Conservation (phyloP, 2,113 vertebrate species). For the Panthera tigris region DNA sequence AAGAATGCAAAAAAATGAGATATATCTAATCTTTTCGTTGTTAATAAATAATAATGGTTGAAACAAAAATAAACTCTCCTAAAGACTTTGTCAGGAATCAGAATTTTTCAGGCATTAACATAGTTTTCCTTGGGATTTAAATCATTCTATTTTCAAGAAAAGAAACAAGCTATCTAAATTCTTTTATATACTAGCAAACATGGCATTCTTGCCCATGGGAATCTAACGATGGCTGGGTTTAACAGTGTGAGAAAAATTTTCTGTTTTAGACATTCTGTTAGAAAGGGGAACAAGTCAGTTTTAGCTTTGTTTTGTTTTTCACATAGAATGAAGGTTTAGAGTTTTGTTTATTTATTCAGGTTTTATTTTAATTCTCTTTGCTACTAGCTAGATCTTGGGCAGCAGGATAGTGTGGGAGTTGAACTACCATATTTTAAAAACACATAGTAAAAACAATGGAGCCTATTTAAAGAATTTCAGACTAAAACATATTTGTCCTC, state of each 20-base stretch:
- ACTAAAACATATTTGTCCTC: conserved; percentile 10
- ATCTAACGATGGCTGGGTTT: conserved; percentile 43
- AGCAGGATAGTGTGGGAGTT: neutral
- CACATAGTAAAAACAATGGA: neutral
- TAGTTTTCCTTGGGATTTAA: conserved; percentile 35
- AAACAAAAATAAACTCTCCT: conserved; percentile 27
- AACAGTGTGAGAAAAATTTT: conserved; percentile 70
- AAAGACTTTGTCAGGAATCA: conserved; percentile 9
- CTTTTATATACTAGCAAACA: conserved; percentile 43
- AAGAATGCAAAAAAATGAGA: conserved; percentile 31
- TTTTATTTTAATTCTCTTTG: conserved; percentile 65
- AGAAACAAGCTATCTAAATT: conserved; percentile 57
- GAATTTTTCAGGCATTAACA: neutral
- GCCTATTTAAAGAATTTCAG: conserved; percentile 42
- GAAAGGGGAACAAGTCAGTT: neutral
- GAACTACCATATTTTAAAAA: conserved; percentile 38
- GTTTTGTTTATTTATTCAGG: conserved; percentile 68
- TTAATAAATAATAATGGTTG: neutral
- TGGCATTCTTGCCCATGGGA: conserved; percentile 63
- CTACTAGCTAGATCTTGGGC: neutral
- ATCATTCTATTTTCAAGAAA: conserved; percentile 63
- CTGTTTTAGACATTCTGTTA: conserved; percentile 36
- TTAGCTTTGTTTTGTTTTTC: conserved; percentile 58
- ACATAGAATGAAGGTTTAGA: neutral
- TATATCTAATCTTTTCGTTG: neutral